Percentiles rank a stretch among this genome's conserved stretches.
These are phyloP conservation scores for Myiopsitta monachus DNA, from an alignment of 2,113 vertebrate species.

Conservation along the genomic window DNA sequence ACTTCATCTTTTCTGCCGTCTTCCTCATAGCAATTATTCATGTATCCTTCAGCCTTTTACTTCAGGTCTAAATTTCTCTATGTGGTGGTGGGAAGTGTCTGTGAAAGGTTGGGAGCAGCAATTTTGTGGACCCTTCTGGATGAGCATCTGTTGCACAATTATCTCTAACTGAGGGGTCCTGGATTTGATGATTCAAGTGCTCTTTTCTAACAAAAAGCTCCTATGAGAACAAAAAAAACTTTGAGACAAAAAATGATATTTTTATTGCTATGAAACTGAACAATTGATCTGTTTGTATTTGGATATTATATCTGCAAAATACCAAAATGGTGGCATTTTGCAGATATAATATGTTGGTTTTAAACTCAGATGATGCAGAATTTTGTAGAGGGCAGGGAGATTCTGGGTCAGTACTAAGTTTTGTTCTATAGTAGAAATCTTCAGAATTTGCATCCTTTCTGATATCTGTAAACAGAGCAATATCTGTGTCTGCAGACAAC, in stretches of 20 bases:
- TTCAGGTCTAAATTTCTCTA: background rate
- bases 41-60: background rate
- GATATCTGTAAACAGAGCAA: background rate
- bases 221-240: background rate
- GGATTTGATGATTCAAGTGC: background rate
- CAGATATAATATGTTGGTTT: background rate
- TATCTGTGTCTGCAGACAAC: background rate
- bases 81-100: background rate
- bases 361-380: background rate
- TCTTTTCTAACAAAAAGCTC: background rate
- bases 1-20: background rate
- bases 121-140: background rate
- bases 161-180: background rate
- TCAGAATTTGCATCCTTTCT: background rate
- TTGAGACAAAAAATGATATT: background rate
- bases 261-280: background rate
- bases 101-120: background rate
- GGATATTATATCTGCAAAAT: background rate
- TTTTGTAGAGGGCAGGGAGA: background rate
- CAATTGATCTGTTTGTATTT: background rate
- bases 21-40: background rate
- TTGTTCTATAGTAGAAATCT: background rate
- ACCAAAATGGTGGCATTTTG: background rate
- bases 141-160: background rate
- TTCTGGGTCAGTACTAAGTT: background rate